Evolutionary conservation across 2,797 vertebrate species (phyloP), one percentile per base, ranked within the genome.

Genomic region (Poeciliopsis infans): DNA sequence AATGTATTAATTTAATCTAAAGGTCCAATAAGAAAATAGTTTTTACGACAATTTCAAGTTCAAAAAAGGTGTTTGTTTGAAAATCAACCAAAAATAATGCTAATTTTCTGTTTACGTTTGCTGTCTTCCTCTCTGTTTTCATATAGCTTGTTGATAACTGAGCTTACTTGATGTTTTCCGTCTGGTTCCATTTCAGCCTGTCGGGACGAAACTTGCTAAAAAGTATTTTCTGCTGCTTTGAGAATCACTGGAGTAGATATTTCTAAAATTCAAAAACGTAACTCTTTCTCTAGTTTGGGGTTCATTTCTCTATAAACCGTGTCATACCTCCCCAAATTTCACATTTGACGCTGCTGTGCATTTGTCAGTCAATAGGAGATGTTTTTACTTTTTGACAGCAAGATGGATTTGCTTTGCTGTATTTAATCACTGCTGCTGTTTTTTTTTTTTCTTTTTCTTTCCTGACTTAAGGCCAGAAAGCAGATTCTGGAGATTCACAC

Each of bases 401-500:
- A 20, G 16, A 18, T 66, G 16, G 45, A 15, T 88, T 91, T 80
- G 82, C 87, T 23, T 72, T 51, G 28, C 8, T 6, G 15, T 11
- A 78, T 73, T 5, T 59, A 41, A 71, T 76, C 13, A 4, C 11
- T 78, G 5, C 3, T 72, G 4, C 31, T 83, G 23, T 74, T n/a
- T 77, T 6, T 74, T n/a, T 77, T 6, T 39, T 12, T 76, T 28
- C 33, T 3, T 7, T 71, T 12, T 8, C 2, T 41, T 51, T 66
- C 66, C 43, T 82, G 45, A 78, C 23, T 81, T 77, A 88, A 99
- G 98, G 98, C 98, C 94, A 97, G 98, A 96, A 99, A 98, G 96
- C 98, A 99, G 95, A 99, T 99, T 95, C 94, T 99, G 92, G 96
- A 99, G 93, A 99, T 99, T 91, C 98, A 99, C 94, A 99, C 98